These are phyloP conservation scores for Miichthys miiuy DNA, from an alignment of 2,797 vertebrate genomes.

Conservation along the genomic window DNA sequence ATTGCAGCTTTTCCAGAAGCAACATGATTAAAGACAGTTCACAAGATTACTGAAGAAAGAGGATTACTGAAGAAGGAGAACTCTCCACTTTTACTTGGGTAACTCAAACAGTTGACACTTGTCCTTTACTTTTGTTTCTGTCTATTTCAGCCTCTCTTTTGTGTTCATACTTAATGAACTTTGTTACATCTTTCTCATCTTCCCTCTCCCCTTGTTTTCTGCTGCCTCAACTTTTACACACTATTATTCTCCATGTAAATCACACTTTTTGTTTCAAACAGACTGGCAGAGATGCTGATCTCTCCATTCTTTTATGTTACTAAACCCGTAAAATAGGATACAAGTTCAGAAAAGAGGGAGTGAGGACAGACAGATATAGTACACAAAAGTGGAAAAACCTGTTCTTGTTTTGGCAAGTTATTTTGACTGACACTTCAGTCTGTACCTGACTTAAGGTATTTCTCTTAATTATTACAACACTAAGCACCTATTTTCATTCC, in stretches of 20 bases:
- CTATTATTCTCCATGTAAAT: conserved; percentile 15
- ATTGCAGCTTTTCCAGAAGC: conserved; percentile 36
- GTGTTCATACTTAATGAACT: background rate
- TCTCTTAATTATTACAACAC: conserved; percentile 8
- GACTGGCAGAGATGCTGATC: conserved; percentile 32
- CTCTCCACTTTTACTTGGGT: background rate
- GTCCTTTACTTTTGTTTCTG: conserved; percentile 18
- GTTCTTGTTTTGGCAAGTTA: conserved; percentile 13
- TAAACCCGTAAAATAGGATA: conserved; percentile 8
- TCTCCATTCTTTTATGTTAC: conserved; percentile 11
- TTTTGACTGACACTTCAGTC: conserved; percentile 31
- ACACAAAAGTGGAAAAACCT: background rate
- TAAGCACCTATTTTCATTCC: no score
- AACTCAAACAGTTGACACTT: background rate
- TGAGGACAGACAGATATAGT: background rate
- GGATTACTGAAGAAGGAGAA: background rate
- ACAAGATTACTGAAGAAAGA: conserved; percentile 30
- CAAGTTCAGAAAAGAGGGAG: background rate
- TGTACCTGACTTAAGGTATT: conserved; percentile 33
- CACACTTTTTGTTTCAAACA: conserved; percentile 11
- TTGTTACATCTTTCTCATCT: conserved; percentile 14
- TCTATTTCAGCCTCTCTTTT: conserved; percentile 18
- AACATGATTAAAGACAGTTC: conserved; percentile 29
- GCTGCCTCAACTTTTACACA: conserved; percentile 25
- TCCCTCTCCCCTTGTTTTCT: background rate